Evolutionary conservation across 2,797 vertebrate genomes (phyloP).

Genomic region (Halcyon leucocephala): DNA sequence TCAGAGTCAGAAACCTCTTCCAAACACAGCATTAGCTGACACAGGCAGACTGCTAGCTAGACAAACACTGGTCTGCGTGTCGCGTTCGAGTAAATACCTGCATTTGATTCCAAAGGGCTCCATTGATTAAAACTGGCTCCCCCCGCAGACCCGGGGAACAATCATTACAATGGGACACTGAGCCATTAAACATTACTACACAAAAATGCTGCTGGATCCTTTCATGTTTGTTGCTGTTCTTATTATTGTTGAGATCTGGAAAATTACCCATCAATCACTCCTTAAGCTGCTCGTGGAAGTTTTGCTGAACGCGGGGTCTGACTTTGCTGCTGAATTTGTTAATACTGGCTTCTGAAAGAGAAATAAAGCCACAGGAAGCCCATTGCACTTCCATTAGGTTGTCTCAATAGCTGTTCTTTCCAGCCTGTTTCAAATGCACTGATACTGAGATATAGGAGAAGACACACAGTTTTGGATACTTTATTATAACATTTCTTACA

Average conservation of each 20-base stretch:
- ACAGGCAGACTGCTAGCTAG: conserved; percentile 76
- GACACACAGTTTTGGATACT: background rate
- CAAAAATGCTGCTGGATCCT: conserved; percentile 56
- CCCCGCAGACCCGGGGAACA: conserved; percentile 52
- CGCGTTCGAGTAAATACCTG: conserved; percentile 77
- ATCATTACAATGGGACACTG: conserved; percentile 58
- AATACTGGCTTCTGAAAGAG: conserved; percentile 43
- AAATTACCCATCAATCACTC: conserved; percentile 75
- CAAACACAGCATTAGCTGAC: conserved; percentile 80
- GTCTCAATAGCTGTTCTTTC: conserved; percentile 28
- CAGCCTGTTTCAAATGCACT: conserved; percentile 4
- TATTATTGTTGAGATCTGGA: conserved; percentile 70
- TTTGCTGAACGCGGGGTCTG: conserved; percentile 59
- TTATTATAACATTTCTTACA: background rate
- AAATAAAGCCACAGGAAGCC: conserved; percentile 39
- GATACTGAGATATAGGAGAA: background rate
- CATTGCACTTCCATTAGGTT: conserved; percentile 29
- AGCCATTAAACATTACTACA: conserved; percentile 61
- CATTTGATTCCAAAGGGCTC: conserved; percentile 77
- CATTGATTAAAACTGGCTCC: conserved; percentile 68
- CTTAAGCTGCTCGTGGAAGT: conserved; percentile 73
- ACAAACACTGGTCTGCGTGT: conserved; percentile 73
- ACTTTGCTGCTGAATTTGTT: conserved; percentile 43
- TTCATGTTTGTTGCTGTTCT: conserved; percentile 63
- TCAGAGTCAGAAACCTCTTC: conserved; percentile 76